Percentiles rank a stretch among this genome's conserved stretches.
phyloP scores from a whole-genome alignment of 2,888 invertebrate species.

The Campopleginae sp. region DNA sequence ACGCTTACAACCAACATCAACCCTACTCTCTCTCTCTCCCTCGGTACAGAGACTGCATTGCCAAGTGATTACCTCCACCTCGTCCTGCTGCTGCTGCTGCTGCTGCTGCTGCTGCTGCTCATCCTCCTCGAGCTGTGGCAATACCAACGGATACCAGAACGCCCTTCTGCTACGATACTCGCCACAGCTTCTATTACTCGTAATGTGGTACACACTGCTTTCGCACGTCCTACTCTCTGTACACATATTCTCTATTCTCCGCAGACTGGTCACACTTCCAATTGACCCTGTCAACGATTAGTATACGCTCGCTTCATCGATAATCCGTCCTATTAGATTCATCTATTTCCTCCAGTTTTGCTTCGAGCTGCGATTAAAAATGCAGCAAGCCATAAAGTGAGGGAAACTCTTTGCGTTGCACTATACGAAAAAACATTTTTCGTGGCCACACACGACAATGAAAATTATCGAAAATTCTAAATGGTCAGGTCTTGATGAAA shows the following conservation, averaged over 20 bases:
- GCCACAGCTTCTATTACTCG: constrained; percentile 31
- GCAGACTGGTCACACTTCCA: constrained; percentile 40
- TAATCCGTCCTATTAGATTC: constrained; percentile 21
- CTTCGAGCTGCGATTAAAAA: not conserved
- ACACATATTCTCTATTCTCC: constrained; percentile 38
- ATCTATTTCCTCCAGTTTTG: constrained; percentile 3
- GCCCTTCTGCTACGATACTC: constrained; percentile 52
- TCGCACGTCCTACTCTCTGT: constrained; percentile 50
- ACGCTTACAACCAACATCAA: constrained; percentile 55
- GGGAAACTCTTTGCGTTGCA: not conserved
- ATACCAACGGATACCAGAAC: constrained; percentile 26
- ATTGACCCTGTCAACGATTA: constrained; percentile 57
- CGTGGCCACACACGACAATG: not conserved
- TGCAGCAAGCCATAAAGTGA: not conserved
- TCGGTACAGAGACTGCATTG: constrained; percentile 80
- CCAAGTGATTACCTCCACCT: constrained; percentile 81
- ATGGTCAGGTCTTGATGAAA: no score
- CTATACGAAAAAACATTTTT: not conserved
- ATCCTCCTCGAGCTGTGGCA: constrained; percentile 25
- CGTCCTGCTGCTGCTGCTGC: constrained; percentile 58
- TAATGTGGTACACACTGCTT: constrained; percentile 51
- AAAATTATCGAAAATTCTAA: no score
- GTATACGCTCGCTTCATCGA: constrained; percentile 47
- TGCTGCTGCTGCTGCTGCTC: constrained; percentile 47
- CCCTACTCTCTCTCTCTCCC: constrained; percentile 68